Percentiles rank a stretch among this genome's conserved stretches.
Evolutionary conservation across 2,888 invertebrate species (phyloP).

Genomic region (Coelinius sp.): DNA sequence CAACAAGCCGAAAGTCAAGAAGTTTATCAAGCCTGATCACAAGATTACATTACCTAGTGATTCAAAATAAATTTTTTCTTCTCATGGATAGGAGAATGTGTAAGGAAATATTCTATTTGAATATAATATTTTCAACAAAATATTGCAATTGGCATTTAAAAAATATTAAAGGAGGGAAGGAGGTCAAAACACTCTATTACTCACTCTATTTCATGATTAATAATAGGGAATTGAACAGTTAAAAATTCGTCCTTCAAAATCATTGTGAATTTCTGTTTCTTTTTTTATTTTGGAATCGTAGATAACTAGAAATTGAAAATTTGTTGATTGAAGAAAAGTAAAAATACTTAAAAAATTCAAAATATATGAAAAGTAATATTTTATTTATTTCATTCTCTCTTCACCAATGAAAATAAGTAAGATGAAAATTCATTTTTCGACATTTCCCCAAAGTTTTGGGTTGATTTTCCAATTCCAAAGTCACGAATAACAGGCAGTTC

Average conservation of each 20-base stretch:
- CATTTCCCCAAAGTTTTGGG: conserved; percentile 47
- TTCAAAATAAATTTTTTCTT: conserved; percentile 3
- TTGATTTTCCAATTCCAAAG: conserved; percentile 29
- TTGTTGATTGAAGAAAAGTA: no score
- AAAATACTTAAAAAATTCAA: no score
- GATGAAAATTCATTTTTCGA: conserved; percentile 46
- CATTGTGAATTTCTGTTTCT: not conserved
- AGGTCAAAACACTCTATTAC: not conserved
- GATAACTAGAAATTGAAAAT: no score
- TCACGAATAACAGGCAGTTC: conserved; percentile 18
- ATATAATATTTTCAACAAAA: conserved; percentile 29
- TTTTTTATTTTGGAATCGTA: no score
- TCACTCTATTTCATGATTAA: not conserved
- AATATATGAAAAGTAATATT: no score
- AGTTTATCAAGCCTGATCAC: conserved; percentile 76
- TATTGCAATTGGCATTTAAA: not conserved
- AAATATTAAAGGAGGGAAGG: not conserved
- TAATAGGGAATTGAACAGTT: not conserved
- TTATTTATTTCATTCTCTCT: conserved; percentile 1
- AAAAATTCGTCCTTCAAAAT: no score
- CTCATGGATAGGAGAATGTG: conserved; percentile 2
- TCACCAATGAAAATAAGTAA: conserved; percentile 44
- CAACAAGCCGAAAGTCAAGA: conserved; percentile 81
- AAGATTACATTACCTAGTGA: conserved; percentile 65
- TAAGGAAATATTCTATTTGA: not conserved